These are phyloP conservation scores for Drosophila kikkawai DNA, from an alignment of 1,140 invertebrate species.

Conservation along the genomic window DNA sequence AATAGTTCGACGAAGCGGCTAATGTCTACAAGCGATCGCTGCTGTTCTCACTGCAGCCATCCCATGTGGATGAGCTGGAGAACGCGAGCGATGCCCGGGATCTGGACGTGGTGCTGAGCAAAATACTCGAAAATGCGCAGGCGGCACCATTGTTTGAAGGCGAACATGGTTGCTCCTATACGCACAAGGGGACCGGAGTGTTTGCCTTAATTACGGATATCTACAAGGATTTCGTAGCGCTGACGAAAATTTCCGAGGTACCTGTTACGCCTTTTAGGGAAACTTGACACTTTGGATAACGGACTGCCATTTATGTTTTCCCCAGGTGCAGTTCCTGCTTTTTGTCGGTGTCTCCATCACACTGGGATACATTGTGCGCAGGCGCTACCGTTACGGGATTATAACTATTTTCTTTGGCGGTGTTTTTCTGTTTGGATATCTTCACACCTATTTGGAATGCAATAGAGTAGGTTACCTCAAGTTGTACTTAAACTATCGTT, in stretches of 20 bases:
- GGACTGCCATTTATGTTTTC: conserved; percentile 4
- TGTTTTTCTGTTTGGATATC: conserved; percentile 64
- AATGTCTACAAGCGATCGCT: conserved; percentile 56
- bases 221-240: conserved; percentile 48
- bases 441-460: conserved; percentile 75
- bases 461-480: conserved; percentile 60
- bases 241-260: conserved; percentile 69
- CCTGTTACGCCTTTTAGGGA: conserved; percentile 12
- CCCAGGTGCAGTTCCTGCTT: conserved; percentile 67
- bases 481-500: not conserved
- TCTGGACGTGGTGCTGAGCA: conserved; percentile 62
- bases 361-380: conserved; percentile 53
- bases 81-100: conserved; percentile 62
- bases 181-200: conserved; percentile 25
- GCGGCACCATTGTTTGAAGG: conserved; percentile 29
- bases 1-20: conserved; percentile 50
- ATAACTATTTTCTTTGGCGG: conserved; percentile 48
- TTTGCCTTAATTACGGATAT: conserved; percentile 57
- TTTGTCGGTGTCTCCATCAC: conserved; percentile 22
- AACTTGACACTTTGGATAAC: not conserved
- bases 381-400: conserved; percentile 38
- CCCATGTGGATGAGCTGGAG: conserved; percentile 61
- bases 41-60: conserved; percentile 55
- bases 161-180: conserved; percentile 26
- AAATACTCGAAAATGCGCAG: conserved; percentile 55